Evolutionary conservation across 2,113 vertebrate species (phyloP), one percentile per base, ranked within the genome.

Genomic region (Lophotis ruficrista): DNA sequence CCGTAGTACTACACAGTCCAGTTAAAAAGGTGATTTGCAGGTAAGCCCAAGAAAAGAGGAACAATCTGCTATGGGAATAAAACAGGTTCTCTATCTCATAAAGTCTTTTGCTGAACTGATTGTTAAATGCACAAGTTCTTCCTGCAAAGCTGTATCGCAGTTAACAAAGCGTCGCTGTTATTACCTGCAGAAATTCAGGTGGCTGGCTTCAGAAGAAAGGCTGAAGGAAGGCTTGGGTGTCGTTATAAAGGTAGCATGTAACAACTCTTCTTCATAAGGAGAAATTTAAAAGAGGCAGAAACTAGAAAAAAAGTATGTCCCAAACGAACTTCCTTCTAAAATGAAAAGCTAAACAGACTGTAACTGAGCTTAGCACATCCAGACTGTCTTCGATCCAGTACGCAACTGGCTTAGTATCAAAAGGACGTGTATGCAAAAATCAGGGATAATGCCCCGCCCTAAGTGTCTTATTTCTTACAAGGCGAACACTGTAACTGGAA

Each of bases 1-100:
- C 31, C 0, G 0, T 14, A 38, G 27, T 33, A 66, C 19, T 56
- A 28, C 2, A 5, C 20, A 64, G 14, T 33, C 24, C 45, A 61
- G 28, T 38, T 50, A 75, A 89, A 80, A 48, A 30, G 9, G 21
- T 3, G 4, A 50, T 65, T 69, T 87, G 76, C 48, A 87, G 33
- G 13, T 61, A 64, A 90, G 38, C 24, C 56, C 7, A 31, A 86
- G 38, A 84, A 88, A 58, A 70, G n/a, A 88, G 37, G 20, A 88
- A 48, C 7, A 18, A 6, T 86, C 73, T 80, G 6, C 41, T 71
- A 17, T 4, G 2, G 30, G 15, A 21, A 76, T 45, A 68, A 87
- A 91, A 6, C n/a, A 79, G 41, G 11, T 87, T 31, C 30, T 77
- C 47, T 73, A 19, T 23, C 19, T 84, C 53, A 57, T n/a, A 38